Conservation (phyloP, 1,140 invertebrate genomes). For the Eriosoma lanigerum region DNA sequence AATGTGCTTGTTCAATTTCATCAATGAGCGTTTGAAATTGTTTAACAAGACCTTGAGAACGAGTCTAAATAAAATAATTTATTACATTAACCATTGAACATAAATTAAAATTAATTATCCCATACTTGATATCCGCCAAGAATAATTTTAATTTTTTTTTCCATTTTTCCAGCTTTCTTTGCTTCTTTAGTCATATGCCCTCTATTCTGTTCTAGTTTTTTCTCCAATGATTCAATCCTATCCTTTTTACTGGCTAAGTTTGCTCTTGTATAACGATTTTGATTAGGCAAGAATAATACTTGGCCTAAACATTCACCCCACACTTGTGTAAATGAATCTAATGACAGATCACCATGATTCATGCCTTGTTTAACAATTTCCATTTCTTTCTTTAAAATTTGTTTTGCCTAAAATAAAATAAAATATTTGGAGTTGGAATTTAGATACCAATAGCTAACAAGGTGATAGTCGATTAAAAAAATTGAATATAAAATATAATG, state of each 20-base stretch:
- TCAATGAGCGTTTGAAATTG: conserved; percentile 75
- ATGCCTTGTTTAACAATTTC: conserved; percentile 87
- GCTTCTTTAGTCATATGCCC: conserved; percentile 93
- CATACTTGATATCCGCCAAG: conserved; percentile 85
- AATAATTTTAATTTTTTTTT: conserved; percentile 94
- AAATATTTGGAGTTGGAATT: no score
- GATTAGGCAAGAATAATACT: conserved; percentile 83
- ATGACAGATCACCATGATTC: conserved; percentile 88
- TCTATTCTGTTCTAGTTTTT: conserved; percentile 88
- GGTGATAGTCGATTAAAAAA: no score
- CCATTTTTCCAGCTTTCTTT: conserved; percentile 94
- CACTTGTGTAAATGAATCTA: conserved; percentile 91
- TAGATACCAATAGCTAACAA: no score
- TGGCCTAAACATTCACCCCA: conserved; percentile 94
- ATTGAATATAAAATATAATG: no score
- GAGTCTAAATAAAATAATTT: conserved; percentile 61
- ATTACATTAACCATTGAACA: conserved; percentile 13
- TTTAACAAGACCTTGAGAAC: conserved; percentile 85
- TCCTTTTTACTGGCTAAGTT: conserved; percentile 95
- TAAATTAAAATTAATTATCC: neutral
- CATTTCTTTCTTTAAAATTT: conserved; percentile 80
- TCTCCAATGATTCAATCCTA: conserved; percentile 88
- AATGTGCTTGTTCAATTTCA: conserved; percentile 65
- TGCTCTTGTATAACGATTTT: conserved; percentile 89
- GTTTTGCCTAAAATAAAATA: conserved; percentile 61